Evolutionary conservation across 2,113 vertebrate genomes (phyloP), one percentile per base, ranked within the genome.

Genomic region (Leucopsar rothschildi): DNA sequence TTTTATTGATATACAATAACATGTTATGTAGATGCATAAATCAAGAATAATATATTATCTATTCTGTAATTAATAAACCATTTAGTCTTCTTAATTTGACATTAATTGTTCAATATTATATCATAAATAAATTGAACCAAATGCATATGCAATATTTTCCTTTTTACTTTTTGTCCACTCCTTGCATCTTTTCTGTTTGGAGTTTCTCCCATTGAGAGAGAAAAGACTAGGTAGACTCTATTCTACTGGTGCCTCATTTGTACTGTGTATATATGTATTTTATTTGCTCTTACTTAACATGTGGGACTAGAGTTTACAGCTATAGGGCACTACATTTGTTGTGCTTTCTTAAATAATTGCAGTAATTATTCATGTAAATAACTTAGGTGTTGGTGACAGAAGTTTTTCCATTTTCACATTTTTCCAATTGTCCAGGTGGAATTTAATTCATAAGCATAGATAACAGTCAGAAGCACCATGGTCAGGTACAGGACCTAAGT

Each of bases 391-490:
- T 73, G 56, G 55, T 72, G 72, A 35, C 59, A 57, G 42, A 90
- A 85, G 24, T 78, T 12, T 40, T 40, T 40, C 39, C 39, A 40
- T 40, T 40, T 40, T 40, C 39, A 40, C 39, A 40, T 61, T 93
- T 95, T 97, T 90, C 86, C 87, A 95, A 95, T 95, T 31, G 39
- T 95, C 39, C 70, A 91, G 61, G 50, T 97, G 56, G 81, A 85
- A 71, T 91, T 95, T 95, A 95, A 95, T 87, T 95, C 64, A 68
- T 87, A 95, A 89, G 70, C 49, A 29, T 28, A 44, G 88, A 55
- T 96, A 97, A 96, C n/a, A 84, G 45, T 63, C 69, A 93, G 68
- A 56, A 96, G 31, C 37, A 85, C 44, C 59, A 40, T 15, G 28
- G 53, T 91, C 85, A 96, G 64, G 77, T 82, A 66, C 40, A 96